Evolutionary conservation across 2,888 invertebrate genomes (phyloP), one percentile per base, ranked within the genome.

Genomic region (Ormyrus pomaceus): DNA sequence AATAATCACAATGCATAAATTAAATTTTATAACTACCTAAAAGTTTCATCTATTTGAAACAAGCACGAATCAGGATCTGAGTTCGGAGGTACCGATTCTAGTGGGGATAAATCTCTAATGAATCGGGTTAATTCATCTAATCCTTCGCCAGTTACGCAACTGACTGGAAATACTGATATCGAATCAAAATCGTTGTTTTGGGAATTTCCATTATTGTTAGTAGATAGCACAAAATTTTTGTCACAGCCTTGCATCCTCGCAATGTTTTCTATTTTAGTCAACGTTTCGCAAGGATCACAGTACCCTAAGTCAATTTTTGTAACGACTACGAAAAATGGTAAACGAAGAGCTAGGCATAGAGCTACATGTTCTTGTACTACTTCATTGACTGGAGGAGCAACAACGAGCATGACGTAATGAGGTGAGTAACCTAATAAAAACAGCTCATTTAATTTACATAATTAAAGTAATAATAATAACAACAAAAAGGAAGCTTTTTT

Each of bases 41-140:
- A 97, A 10, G 96, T 96, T 91, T 98, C 98, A 89, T 99, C 99
- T 62, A 99, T 96, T 92, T 98, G 97, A 90, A 98, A 98, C 88
- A 90, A 82, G 68, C 90, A 90, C 6, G 90, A 87, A 74, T 83
- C 94, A 91, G 89, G 86, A 74, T 89, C 87, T 2, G 86, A 85
- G 55, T 88, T 86, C 9, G 85, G 84, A 3, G 86, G 84, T 13
- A 86, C 85, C 5, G 87, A 85, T 71, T 90, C 87, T 34, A 87
- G 82, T 0, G 90, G 87, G 8, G 95, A 94, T 62, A 98, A 92
- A 34, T 97, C 95, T 87, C 97, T 95, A 19, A 99, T 93, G 90
- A 98, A 98, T 81, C 95, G 95, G 83, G 96, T 95, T 45, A 99
- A 93, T 9, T 96, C 92, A 86, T 95, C 95, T 50, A 97, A 91